These are phyloP conservation scores for Dugesia japonica DNA, from an alignment of 2,888 invertebrate species.

Conservation along the genomic window DNA sequence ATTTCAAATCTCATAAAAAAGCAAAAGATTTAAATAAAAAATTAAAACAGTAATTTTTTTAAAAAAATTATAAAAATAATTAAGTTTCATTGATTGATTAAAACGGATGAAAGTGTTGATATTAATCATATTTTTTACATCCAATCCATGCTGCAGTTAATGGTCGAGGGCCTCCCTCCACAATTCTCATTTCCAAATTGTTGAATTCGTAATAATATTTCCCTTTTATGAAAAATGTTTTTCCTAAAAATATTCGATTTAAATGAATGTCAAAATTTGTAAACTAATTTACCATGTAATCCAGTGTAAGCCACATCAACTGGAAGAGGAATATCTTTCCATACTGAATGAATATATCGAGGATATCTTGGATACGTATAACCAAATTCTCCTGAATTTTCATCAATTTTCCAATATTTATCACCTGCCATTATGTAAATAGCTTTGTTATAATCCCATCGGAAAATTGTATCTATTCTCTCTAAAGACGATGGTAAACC, in stretches of 20 bases:
- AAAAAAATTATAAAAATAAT: too few relatives aligned
- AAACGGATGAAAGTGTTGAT: too few relatives aligned
- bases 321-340: constrained; percentile 68
- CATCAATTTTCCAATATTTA: constrained; percentile 30
- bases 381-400: constrained; percentile 5
- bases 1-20: too few relatives aligned
- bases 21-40: too few relatives aligned
- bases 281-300: constrained; percentile 70
- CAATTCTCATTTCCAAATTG: constrained; percentile 62
- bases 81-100: too few relatives aligned
- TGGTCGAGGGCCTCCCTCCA: constrained; percentile 56
- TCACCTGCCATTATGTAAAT: constrained; percentile 30
- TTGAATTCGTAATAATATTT: constrained; percentile 66
- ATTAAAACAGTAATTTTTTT: too few relatives aligned
- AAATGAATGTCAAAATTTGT: too few relatives aligned
- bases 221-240: constrained; percentile 85
- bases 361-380: constrained; percentile 69
- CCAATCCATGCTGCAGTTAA: constrained; percentile 74
- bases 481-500: constrained; percentile 61
- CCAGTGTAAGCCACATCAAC: constrained; percentile 78
- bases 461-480: constrained; percentile 45
- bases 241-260: constrained; percentile 55
- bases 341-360: constrained; percentile 65
- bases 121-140: constrained; percentile 50
- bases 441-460: constrained; percentile 26